Evolutionary conservation across 1,140 invertebrate genomes (phyloP).

Genomic region (Piezodorus guildinii): DNA sequence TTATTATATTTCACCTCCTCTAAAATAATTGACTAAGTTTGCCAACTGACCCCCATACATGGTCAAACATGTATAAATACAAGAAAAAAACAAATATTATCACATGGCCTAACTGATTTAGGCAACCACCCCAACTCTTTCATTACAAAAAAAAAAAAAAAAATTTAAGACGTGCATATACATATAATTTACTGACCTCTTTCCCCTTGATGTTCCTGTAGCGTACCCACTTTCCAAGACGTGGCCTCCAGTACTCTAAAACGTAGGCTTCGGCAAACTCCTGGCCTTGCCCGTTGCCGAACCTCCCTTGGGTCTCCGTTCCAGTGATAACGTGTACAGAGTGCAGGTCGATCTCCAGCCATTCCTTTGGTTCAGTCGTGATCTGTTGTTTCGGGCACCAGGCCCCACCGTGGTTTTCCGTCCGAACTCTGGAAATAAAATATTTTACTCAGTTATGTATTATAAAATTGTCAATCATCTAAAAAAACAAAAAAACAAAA

Average conservation of each 20-base stretch:
- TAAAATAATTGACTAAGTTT: too few relatives aligned
- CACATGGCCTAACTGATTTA: too few relatives aligned
- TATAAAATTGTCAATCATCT: neutral
- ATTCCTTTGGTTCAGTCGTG: constrained; percentile 58
- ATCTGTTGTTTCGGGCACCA: constrained; percentile 73
- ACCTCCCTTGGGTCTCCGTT: constrained; percentile 74
- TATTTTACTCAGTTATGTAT: neutral
- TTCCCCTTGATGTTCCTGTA: constrained; percentile 54
- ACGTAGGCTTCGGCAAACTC: constrained; percentile 68
- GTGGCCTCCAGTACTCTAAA: constrained; percentile 64
- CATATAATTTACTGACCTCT: constrained; percentile 47
- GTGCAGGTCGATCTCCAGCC: constrained; percentile 65
- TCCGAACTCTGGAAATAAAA: constrained; percentile 48
- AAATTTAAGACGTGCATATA: too few relatives aligned
- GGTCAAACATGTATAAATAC: too few relatives aligned
- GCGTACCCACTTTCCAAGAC: constrained; percentile 56
- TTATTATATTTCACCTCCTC: too few relatives aligned
- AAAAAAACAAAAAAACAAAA: too few relatives aligned
- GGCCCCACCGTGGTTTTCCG: constrained; percentile 67
- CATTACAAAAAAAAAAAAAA: too few relatives aligned
- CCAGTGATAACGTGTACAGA: constrained; percentile 61
- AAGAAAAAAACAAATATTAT: too few relatives aligned
- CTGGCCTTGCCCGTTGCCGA: constrained; percentile 70
- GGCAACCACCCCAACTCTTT: too few relatives aligned
- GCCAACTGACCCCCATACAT: too few relatives aligned